Evolutionary conservation across 2,888 invertebrate species (phyloP), one percentile per base, ranked within the genome.

Genomic region (Cephus pygmeus): DNA sequence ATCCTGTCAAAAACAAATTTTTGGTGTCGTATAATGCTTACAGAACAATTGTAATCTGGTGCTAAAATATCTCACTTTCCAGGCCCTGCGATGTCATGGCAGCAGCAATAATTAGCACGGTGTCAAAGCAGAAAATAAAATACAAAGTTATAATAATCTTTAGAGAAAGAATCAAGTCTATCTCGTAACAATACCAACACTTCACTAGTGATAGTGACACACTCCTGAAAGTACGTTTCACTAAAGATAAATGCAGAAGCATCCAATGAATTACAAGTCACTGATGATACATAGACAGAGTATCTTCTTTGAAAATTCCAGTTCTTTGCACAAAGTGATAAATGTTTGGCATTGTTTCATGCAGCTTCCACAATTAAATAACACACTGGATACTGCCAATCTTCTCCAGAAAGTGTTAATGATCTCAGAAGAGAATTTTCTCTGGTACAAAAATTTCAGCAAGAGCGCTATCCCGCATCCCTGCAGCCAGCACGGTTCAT

Each of bases 401-500:
- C 9, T 15, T 56, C 56, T 23, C 23, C 23, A 56, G 23, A 15
- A 56, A 56, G 56, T 56, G 23, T 23, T 56, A 56, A 56, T 15
- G 56, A 56, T 56, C 23, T 56, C 56, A 56, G 23, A 56, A 56
- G 56, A 56, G 56, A 56, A 56, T 56, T 56, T 56, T 23, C 56
- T 56, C 56, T 56, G 56, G 56, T 56, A 56, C 56, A 56, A 56
- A 56, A 56, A 23, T 56, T 56, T 23, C 56, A 56, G 56, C 56
- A 56, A 56, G 56, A 56, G 56, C 23, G 56, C 56, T 56, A 56
- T 78, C 76, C 75, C 78, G 73, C 77, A 78, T 83, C 76, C 78
- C 73, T 76, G 76, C 78, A 77, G 77, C 79, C 77, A 71, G 69
- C 77, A 73, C 71, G 79, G 76, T 81, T 74, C 77, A 80, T 83